phyloP scores from a whole-genome alignment of 2,113 vertebrate genomes.

The Alexandromys fortis region DNA sequence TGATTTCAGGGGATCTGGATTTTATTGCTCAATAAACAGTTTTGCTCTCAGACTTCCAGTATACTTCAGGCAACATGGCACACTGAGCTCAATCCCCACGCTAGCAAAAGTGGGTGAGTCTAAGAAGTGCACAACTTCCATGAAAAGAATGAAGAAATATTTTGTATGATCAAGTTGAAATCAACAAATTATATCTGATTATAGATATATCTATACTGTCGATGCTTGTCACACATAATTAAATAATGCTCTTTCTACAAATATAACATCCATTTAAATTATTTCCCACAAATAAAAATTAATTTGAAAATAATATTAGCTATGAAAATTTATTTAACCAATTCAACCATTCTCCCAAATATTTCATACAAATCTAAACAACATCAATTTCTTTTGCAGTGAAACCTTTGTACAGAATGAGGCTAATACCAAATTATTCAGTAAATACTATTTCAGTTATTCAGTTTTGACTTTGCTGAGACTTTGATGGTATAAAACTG shows the following conservation, averaged over 20 bases:
- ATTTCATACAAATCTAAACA: conserved; percentile 49
- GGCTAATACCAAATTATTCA: neutral
- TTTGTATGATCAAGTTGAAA: conserved; percentile 13
- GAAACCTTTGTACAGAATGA: conserved; percentile 25
- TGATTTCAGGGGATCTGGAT: neutral
- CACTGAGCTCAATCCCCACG: conserved; percentile 24
- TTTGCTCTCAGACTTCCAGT: conserved; percentile 27
- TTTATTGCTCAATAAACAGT: conserved; percentile 10
- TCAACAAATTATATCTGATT: conserved; percentile 22
- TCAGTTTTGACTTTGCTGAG: conserved; percentile 9
- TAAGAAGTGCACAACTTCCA: neutral
- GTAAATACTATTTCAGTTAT: neutral
- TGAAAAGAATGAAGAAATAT: conserved; percentile 40
- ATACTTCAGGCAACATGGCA: neutral
- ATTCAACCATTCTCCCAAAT: neutral
- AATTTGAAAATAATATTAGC: conserved; percentile 30
- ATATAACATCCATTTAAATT: neutral
- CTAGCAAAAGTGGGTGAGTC: neutral
- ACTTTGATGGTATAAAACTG: conserved; percentile 10
- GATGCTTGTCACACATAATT: conserved; percentile 21
- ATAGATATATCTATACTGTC: neutral
- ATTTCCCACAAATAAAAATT: conserved; percentile 32
- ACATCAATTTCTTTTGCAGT: neutral
- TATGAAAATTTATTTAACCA: conserved; percentile 31
- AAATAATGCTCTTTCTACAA: conserved; percentile 32